A percentile compares a stretch with the other conserved stretches of the same genome.
phyloP scores from a whole-genome alignment of 2,797 vertebrate species.

The Cyclopterus lumpus region DNA sequence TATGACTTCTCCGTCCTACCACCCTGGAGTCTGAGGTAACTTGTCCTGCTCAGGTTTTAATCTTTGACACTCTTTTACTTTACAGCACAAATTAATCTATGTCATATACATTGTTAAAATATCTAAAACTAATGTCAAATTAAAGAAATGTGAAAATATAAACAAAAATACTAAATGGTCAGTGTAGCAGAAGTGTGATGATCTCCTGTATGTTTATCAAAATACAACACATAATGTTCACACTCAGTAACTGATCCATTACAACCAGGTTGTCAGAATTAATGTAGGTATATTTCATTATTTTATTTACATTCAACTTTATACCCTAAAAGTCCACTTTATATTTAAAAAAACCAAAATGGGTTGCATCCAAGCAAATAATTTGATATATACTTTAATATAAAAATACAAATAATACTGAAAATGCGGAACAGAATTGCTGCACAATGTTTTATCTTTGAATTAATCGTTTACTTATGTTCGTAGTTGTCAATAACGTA shows the following conservation, averaged over 20 bases:
- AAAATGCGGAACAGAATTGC: background rate
- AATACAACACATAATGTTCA: background rate
- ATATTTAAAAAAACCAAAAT: background rate
- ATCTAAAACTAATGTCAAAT: background rate
- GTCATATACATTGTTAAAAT: background rate
- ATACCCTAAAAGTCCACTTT: accelerated
- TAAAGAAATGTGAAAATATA: background rate
- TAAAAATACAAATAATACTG: background rate
- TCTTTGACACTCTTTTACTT: background rate
- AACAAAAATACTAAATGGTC: background rate
- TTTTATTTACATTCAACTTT: slow-evolving; percentile 2
- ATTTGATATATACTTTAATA: background rate
- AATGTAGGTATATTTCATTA: background rate
- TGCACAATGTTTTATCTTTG: background rate
- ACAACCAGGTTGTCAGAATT: background rate
- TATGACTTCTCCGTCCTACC: slow-evolving; percentile 63
- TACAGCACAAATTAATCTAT: background rate
- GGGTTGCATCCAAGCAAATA: background rate
- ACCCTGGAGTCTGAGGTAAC: slow-evolving; percentile 84
- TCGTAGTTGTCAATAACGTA: background rate
- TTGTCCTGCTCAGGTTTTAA: background rate
- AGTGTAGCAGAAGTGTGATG: background rate
- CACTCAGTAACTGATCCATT: background rate
- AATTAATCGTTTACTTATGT: background rate
- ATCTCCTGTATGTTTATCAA: background rate